These are phyloP conservation scores for Schlechtendalia chinensis DNA, from an alignment of 1,140 invertebrate genomes.

Conservation along the genomic window DNA sequence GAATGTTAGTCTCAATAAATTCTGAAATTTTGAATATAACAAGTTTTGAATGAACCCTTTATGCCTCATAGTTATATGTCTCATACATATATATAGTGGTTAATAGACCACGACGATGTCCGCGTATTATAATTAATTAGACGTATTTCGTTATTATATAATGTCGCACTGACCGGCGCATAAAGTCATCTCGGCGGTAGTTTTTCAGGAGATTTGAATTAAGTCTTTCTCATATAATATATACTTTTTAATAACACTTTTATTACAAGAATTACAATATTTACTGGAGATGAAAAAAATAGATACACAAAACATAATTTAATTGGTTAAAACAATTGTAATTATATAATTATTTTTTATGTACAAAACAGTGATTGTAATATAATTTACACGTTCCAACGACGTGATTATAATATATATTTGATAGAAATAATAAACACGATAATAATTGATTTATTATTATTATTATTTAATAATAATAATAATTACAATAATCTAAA, in stretches of 20 bases:
- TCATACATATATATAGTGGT: background rate
- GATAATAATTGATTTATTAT: background rate
- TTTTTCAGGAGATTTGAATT: background rate
- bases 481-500: background rate
- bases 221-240: background rate
- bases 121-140: background rate
- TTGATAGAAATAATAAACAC: background rate
- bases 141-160: background rate
- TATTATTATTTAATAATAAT: background rate
- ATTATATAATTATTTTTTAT: background rate
- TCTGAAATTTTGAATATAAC: too few species aligned
- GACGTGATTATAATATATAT: conserved; percentile 11
- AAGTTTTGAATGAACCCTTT: too few species aligned
- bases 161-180: background rate
- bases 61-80: too few species aligned
- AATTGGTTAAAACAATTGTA: background rate
- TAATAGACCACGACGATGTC: background rate
- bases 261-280: conserved; percentile 7
- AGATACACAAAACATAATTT: conserved; percentile 8
- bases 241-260: background rate
- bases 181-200: background rate
- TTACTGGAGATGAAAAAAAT: background rate
- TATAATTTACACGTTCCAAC: background rate
- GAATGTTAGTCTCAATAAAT: too few species aligned
- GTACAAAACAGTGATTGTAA: background rate